These are phyloP conservation scores for Mionectes macconnelli DNA, from an alignment of 2,113 vertebrate genomes.

Conservation along the genomic window DNA sequence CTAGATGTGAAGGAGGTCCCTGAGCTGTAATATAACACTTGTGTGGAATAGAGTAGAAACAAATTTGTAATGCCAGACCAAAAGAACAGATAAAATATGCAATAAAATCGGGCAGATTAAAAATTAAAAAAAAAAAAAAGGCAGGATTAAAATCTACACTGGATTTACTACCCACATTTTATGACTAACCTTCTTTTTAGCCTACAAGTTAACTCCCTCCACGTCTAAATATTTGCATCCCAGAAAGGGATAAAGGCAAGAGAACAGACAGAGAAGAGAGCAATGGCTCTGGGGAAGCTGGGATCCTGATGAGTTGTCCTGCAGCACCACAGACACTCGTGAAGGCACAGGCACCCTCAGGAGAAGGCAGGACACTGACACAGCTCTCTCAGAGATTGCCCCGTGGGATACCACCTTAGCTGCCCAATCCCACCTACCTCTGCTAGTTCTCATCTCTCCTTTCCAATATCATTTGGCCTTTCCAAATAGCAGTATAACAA, in stretches of 20 bases:
- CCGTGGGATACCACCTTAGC: background rate
- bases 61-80: background rate
- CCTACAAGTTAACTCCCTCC: background rate
- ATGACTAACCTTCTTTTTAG: background rate
- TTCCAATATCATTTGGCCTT: no score
- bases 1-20: background rate
- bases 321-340: background rate
- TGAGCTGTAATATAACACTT: slow-evolving; percentile 13
- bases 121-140: background rate
- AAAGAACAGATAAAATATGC: background rate
- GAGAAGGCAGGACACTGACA: background rate
- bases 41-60: background rate
- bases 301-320: background rate
- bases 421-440: background rate
- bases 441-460: background rate
- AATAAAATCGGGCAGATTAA: background rate
- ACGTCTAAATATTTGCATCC: background rate
- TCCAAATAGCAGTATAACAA: background rate
- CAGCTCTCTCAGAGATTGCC: background rate
- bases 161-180: background rate
- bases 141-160: background rate
- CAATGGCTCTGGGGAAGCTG: background rate
- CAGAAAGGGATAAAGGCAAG: background rate
- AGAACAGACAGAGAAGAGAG: background rate
- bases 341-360: background rate